Conservation (phyloP, 2,113 vertebrate species). For the Nothoprocta perdicaria region DNA sequence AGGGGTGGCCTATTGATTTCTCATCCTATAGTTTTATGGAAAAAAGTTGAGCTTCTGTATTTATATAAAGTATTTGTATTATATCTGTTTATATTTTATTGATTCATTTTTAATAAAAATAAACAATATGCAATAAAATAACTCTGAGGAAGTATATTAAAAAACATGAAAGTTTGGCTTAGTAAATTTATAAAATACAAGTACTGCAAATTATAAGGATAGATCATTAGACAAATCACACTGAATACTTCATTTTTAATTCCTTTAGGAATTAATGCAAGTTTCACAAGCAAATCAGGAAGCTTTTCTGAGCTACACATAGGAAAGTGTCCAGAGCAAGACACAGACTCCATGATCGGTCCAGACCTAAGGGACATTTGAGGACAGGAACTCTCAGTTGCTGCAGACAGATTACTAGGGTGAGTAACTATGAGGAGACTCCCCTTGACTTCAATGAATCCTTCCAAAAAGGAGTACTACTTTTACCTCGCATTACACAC, state of each 20-base stretch:
- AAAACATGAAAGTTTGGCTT: rapidly evolving
- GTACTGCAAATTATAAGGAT: neutral
- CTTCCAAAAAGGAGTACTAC: neutral
- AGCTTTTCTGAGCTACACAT: neutral
- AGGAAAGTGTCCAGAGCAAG: neutral
- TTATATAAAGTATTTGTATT: neutral
- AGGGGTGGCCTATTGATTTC: neutral
- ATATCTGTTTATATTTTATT: too few species aligned
- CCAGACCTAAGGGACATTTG: neutral
- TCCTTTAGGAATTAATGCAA: neutral
- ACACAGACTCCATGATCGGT: rapidly evolving
- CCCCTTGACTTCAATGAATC: neutral
- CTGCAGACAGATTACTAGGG: neutral
- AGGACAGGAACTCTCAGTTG: neutral
- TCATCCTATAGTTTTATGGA: neutral
- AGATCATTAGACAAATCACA: neutral
- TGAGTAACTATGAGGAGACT: neutral
- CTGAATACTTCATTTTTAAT: neutral
- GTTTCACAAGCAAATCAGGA: neutral
- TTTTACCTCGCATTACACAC: neutral
- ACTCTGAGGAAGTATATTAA: neutral
- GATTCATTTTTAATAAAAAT: too few species aligned
- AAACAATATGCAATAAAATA: neutral
- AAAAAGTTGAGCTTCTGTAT: neutral
- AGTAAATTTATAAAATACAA: neutral